phyloP scores from a whole-genome alignment of 2,113 vertebrate genomes.

The Brachyistius frenatus region DNA sequence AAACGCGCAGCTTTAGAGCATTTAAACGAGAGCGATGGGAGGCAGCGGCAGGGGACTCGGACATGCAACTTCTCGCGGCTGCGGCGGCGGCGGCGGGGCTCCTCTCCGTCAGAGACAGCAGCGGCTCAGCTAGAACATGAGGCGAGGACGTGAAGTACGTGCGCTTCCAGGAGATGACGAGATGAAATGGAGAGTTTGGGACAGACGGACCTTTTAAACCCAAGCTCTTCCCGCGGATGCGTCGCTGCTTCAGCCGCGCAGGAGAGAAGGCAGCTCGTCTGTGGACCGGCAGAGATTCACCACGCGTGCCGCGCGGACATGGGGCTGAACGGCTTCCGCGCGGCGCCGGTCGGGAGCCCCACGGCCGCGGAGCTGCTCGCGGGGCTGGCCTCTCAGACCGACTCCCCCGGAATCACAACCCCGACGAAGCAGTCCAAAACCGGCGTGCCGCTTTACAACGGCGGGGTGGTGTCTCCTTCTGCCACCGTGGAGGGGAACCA shows the following conservation, averaged over 20 bases:
- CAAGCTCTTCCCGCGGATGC: constrained; percentile 60
- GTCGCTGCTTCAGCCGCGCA: constrained; percentile 37
- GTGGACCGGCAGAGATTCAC: constrained; percentile 36
- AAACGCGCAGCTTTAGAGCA: background rate
- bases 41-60: constrained; percentile 17
- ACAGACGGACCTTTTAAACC: constrained; percentile 77
- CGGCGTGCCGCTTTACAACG: constrained; percentile 71
- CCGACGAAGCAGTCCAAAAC: constrained; percentile 72
- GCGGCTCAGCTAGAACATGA: constrained; percentile 81
- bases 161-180: constrained; percentile 78
- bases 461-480: constrained; percentile 65
- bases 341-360: constrained; percentile 62
- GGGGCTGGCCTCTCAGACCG: constrained; percentile 75
- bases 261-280: constrained; percentile 51
- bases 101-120: constrained; percentile 59
- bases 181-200: constrained; percentile 86
- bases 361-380: constrained; percentile 76
- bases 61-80: constrained; percentile 70
- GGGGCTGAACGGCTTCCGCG: constrained; percentile 78
- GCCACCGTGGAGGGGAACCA: constrained; percentile 75
- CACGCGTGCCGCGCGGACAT: constrained; percentile 65
- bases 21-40: constrained; percentile 6
- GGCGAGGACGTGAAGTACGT: constrained; percentile 85
- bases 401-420: constrained; percentile 64
- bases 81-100: constrained; percentile 29